Evolutionary conservation across 2,113 vertebrate genomes (phyloP).

Genomic region (Tetrax tetrax): DNA sequence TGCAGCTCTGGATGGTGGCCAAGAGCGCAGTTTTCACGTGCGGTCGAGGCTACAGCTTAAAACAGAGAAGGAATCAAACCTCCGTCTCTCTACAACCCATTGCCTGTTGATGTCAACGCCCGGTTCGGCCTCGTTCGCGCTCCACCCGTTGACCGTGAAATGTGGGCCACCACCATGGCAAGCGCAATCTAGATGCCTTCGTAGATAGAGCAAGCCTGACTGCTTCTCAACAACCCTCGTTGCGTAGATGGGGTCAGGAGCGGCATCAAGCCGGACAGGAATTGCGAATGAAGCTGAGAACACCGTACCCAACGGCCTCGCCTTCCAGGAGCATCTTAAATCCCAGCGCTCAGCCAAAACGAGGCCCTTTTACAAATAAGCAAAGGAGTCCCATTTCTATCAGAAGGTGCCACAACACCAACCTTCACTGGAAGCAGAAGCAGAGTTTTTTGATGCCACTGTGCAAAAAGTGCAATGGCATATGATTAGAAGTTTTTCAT

Average conservation of each 20-base stretch:
- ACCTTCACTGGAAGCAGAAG: neutral
- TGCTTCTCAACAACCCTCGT: neutral
- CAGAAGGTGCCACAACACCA: neutral
- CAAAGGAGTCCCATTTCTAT: neutral
- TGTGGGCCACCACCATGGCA: neutral
- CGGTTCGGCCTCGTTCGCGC: neutral
- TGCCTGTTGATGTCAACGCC: neutral
- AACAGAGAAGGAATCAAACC: neutral
- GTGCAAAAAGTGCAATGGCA: neutral
- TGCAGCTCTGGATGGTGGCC: neutral
- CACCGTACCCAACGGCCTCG: accelerated
- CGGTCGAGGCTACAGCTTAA: neutral
- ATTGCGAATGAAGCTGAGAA: neutral
- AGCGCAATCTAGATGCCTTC: neutral
- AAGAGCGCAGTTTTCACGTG: neutral
- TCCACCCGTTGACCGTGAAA: neutral
- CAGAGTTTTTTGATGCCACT: neutral
- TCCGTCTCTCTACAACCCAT: too few relatives aligned
- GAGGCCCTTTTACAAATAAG: neutral
- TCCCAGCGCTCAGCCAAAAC: neutral
- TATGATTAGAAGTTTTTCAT: neutral
- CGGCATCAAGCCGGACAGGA: neutral
- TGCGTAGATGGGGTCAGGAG: neutral
- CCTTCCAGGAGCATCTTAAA: neutral
- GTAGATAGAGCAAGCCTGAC: neutral